Evolutionary conservation across 2,113 vertebrate species (phyloP).

Genomic region (Pituophis catenifer): DNA sequence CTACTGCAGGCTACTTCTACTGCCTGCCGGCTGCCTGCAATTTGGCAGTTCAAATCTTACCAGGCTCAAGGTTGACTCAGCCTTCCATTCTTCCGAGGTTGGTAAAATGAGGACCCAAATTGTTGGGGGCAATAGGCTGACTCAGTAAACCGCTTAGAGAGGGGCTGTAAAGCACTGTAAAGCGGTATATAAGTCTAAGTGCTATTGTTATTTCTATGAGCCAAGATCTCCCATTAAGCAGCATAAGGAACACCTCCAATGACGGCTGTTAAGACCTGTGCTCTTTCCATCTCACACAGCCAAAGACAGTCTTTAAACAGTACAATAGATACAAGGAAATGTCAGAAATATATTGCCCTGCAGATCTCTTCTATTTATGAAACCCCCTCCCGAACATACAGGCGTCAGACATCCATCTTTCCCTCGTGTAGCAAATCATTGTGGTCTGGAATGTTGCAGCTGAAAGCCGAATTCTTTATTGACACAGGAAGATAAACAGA

Average conservation of each 20-base stretch:
- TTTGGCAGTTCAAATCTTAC: too few relatives aligned
- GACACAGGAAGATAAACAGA: conserved; percentile 72
- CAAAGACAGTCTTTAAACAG: not conserved
- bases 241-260: not conserved
- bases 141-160: too few relatives aligned
- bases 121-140: too few relatives aligned
- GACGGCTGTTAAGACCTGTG: not conserved
- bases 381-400: conserved; percentile 4
- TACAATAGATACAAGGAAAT: not conserved
- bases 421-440: not conserved
- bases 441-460: conserved; percentile 50
- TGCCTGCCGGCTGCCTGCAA: too few relatives aligned
- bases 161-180: too few relatives aligned
- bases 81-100: too few relatives aligned
- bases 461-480: conserved; percentile 68
- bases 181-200: too few relatives aligned
- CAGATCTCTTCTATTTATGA: not conserved
- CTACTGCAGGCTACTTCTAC: too few relatives aligned
- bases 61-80: too few relatives aligned
- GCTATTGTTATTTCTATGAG: too few relatives aligned
- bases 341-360: too few relatives aligned
- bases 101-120: too few relatives aligned
- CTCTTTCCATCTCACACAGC: not conserved
- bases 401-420: not conserved
- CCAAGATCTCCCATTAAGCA: not conserved